Evolutionary conservation across 2,113 vertebrate genomes (phyloP), one percentile per base, ranked within the genome.

Genomic region (Melanotaenia duboulayi): DNA sequence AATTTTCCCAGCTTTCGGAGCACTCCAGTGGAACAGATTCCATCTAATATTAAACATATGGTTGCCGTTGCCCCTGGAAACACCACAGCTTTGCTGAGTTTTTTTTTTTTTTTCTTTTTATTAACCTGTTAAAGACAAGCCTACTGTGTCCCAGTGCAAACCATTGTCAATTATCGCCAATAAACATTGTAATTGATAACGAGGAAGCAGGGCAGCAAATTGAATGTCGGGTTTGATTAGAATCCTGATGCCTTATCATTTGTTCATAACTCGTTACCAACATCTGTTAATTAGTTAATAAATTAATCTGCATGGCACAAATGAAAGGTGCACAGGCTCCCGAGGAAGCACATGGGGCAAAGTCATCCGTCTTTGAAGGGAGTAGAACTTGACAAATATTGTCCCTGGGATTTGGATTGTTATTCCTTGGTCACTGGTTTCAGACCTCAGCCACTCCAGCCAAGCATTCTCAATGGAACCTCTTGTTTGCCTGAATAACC

Each of bases 11-110:
- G 90, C 92, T 94, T 93, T 92, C 85, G 57, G 87, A 89, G 91
- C 90, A 93, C 93, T 94, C 91, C 90, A 93, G 83, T 92, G 92
- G 93, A 94, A 94, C 93, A 93, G 92, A 94, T 94, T 94, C 91
- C 81, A 75, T 91, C 91, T 95, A 95, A 95, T 94, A 95, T 94
- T 92, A 94, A 94, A 95, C 94, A 95, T 94, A 94, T 95, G 94
- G 92, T 87, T 66, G 49, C 25, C 5, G 87, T 93, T 89, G 87
- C 92, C 76, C 82, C 63, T 81, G 71, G 91, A 91, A 89, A 91
- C 92, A 78, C 59, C 35, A 60, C 82, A 74, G 78, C 83, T 73
- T 81, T 17, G 25, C 74, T 42, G 50, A 1, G 55, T 7, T 35
- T 35, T 35, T n/a, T 67, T 81, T 81, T 86, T 52, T 81, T 81